phyloP scores from a whole-genome alignment of 2,888 invertebrate genomes.

The Cryptocephalus primarius region DNA sequence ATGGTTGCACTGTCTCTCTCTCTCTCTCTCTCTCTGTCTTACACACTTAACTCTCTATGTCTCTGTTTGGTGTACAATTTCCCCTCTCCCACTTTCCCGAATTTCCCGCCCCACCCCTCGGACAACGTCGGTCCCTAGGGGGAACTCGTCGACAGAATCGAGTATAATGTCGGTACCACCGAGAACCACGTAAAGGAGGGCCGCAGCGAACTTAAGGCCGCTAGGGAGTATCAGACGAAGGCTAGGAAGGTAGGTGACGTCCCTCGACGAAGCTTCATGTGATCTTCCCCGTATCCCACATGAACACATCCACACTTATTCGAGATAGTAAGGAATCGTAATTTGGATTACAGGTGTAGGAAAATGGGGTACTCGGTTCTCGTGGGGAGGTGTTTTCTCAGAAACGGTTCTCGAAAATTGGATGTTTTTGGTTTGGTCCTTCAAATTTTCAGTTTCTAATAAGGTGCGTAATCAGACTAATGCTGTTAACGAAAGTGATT shows the following conservation, averaged over 20 bases:
- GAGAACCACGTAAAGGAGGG: slow-evolving; percentile 75
- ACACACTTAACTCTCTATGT: background rate
- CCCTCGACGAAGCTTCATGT: background rate
- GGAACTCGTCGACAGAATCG: slow-evolving; percentile 89
- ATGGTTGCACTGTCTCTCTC: slow-evolving; percentile 36
- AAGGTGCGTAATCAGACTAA: no score
- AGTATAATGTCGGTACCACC: slow-evolving; percentile 83
- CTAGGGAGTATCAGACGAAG: slow-evolving; percentile 74
- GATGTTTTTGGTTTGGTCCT: no score
- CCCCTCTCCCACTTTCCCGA: slow-evolving; percentile 10
- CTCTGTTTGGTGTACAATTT: background rate
- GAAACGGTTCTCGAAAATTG: no score
- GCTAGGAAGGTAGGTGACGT: slow-evolving; percentile 70
- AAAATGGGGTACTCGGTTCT: no score
- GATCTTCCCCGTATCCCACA: no score
- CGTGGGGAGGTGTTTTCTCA: no score
- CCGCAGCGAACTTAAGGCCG: slow-evolving; percentile 65
- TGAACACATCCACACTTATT: no score
- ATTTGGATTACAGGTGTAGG: no score
- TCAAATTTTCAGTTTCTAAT: no score
- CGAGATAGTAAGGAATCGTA: no score
- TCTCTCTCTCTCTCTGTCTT: slow-evolving; percentile 8
- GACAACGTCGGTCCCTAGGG: slow-evolving; percentile 47
- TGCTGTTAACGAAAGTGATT: no score
- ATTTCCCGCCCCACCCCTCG: slow-evolving; percentile 13